Evolutionary conservation across 1,140 invertebrate species (phyloP).

Genomic region (Aphaenogaster ashmeadi): DNA sequence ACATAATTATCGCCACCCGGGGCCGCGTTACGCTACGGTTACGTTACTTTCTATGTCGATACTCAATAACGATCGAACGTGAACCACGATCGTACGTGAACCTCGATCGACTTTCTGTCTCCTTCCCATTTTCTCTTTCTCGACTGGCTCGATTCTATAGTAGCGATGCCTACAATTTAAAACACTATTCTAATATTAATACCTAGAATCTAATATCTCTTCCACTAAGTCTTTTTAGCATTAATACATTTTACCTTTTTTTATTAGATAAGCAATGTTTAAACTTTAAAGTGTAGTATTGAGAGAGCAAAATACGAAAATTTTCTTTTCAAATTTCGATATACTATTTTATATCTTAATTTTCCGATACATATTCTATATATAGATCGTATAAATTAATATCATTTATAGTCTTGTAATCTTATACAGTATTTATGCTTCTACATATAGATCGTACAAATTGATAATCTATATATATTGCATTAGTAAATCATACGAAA

Average conservation of each 20-base stretch:
- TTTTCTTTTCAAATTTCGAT: background rate
- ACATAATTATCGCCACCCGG: slow-evolving; percentile 70
- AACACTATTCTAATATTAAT: background rate
- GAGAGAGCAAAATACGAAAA: background rate
- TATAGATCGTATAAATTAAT: background rate
- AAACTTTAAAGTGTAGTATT: background rate
- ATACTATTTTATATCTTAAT: background rate
- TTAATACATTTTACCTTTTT: background rate
- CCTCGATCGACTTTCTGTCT: slow-evolving; percentile 29
- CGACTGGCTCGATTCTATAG: background rate
- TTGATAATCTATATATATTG: background rate
- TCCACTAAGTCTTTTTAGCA: background rate
- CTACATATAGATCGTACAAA: background rate
- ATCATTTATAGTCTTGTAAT: no score
- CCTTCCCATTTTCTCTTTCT: background rate
- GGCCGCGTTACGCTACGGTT: slow-evolving; percentile 41
- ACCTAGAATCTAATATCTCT: background rate
- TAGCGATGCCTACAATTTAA: background rate
- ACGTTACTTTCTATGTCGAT: slow-evolving; percentile 51
- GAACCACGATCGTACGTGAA: slow-evolving; percentile 27
- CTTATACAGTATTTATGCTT: background rate
- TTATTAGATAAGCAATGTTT: background rate
- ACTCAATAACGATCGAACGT: slow-evolving; percentile 7
- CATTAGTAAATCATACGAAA: background rate
- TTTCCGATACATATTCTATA: background rate